Evolutionary conservation across 2,797 vertebrate species (phyloP).

Genomic region (Onychomys leucogaster): DNA sequence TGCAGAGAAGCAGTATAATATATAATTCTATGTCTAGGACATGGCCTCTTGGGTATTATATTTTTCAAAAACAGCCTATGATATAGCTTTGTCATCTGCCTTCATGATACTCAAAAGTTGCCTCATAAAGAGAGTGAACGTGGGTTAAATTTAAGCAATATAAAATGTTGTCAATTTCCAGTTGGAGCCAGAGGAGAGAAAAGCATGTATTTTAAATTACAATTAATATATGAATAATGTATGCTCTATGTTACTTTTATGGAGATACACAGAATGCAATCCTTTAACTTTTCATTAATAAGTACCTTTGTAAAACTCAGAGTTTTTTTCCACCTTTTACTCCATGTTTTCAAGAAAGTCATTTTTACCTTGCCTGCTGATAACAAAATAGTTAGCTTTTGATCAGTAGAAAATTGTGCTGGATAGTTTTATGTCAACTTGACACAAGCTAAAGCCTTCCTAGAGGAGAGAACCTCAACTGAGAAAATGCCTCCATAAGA

Average conservation of each 20-base stretch:
- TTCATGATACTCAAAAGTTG: constrained; percentile 49
- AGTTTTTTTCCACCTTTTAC: background rate
- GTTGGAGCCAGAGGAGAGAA: background rate
- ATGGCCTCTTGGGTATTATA: constrained; percentile 28
- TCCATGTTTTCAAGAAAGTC: background rate
- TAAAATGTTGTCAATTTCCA: background rate
- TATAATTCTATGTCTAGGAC: constrained; percentile 38
- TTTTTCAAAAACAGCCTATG: constrained; percentile 51
- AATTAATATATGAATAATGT: background rate
- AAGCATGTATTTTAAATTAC: constrained; percentile 12
- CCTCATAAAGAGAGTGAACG: background rate
- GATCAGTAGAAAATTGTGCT: background rate
- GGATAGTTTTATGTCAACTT: background rate
- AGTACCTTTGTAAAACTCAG: background rate
- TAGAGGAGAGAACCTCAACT: background rate
- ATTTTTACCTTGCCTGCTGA: background rate
- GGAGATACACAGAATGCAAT: background rate
- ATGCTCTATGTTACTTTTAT: background rate
- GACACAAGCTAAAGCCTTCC: background rate
- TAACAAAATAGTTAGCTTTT: constrained; percentile 1
- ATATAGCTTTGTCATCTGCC: constrained; percentile 55
- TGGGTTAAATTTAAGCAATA: constrained; percentile 55
- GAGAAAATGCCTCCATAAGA: background rate
- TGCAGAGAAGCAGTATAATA: constrained; percentile 52
- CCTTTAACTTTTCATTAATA: background rate